Evolutionary conservation across 53 echinoderm and acorn worm genomes (phyloP).

Genomic region (Henricia sp.): DNA sequence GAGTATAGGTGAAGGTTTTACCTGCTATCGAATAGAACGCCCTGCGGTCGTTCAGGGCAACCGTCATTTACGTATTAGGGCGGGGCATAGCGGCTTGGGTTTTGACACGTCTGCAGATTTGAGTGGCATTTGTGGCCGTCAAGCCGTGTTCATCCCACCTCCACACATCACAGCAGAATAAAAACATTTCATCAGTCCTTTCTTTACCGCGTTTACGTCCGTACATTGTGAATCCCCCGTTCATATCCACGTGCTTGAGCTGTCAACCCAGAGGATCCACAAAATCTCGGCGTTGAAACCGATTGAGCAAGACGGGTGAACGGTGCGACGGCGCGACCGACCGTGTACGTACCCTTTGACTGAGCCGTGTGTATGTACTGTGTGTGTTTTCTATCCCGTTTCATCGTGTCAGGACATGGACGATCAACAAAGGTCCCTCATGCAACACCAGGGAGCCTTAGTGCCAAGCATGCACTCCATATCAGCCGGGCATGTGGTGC

Average conservation of each 20-base stretch:
- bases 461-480: conserved; percentile 87
- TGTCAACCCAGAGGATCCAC: conserved; percentile 67
- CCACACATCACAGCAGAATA: conserved; percentile 89
- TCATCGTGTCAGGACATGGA: conserved; percentile 76
- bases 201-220: conserved; percentile 83
- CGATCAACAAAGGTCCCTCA: conserved; percentile 94
- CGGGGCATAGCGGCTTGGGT: conserved; percentile 95
- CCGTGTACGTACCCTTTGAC: conserved; percentile 33
- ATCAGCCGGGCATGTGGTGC: conserved; percentile 93
- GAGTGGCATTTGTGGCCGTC: conserved; percentile 93
- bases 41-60: conserved; percentile 56
- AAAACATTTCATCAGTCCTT: conserved; percentile 98
- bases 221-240: conserved; percentile 70
- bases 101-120: conserved; percentile 93
- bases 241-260: conserved; percentile 87
- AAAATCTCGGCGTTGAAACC: conserved; percentile 69
- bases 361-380: no score
- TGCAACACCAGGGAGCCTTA: conserved; percentile 79
- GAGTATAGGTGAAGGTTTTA: conserved; percentile 2
- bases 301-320: conserved; percentile 65
- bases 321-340: conserved; percentile 40
- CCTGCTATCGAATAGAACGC: conserved; percentile 38
- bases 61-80: conserved; percentile 73
- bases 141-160: conserved; percentile 95
- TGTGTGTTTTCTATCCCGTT: conserved; percentile 47